phyloP scores from a whole-genome alignment of 2,888 invertebrate genomes.

The Oegoconia quadripuncta region DNA sequence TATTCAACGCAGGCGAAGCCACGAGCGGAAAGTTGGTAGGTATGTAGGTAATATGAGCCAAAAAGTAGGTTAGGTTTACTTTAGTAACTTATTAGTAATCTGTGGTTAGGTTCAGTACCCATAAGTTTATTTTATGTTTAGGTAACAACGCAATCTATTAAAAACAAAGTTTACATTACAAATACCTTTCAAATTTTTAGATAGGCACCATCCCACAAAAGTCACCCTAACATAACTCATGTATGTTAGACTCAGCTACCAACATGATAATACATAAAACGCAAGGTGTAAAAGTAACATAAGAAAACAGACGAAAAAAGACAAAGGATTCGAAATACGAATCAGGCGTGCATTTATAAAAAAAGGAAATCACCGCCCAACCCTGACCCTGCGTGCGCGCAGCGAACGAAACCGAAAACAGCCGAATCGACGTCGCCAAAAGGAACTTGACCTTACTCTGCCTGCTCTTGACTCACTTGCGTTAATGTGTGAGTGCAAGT shows the following conservation, averaged over 20 bases:
- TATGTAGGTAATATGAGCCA: too few species aligned
- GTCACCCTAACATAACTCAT: too few species aligned
- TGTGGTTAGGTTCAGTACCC: too few species aligned
- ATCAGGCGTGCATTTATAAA: constrained; percentile 27
- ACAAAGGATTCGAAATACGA: constrained; percentile 21
- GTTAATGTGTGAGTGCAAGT: constrained; percentile 46
- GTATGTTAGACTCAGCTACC: constrained; percentile 1
- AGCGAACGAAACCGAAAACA: constrained; percentile 49
- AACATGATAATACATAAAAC: constrained; percentile 4
- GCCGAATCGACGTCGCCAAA: constrained; percentile 47
- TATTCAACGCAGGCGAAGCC: too few species aligned
- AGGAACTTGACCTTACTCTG: constrained; percentile 70
- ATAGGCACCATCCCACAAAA: too few species aligned
- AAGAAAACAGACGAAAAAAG: constrained; percentile 6
- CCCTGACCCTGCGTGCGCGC: constrained; percentile 48
- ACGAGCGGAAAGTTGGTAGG: too few species aligned
- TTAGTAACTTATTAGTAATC: too few species aligned
- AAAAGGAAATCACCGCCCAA: constrained; percentile 39
- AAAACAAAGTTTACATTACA: too few species aligned
- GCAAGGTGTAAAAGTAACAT: constrained; percentile 1
- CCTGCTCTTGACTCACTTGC: constrained; percentile 51
- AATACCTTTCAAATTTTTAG: too few species aligned
- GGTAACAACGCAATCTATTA: too few species aligned
- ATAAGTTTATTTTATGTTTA: too few species aligned
- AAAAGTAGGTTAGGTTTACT: too few species aligned